Evolutionary conservation across 2,113 vertebrate genomes (phyloP), one percentile per base, ranked within the genome.

Genomic region (Gallinago jamesoni): DNA sequence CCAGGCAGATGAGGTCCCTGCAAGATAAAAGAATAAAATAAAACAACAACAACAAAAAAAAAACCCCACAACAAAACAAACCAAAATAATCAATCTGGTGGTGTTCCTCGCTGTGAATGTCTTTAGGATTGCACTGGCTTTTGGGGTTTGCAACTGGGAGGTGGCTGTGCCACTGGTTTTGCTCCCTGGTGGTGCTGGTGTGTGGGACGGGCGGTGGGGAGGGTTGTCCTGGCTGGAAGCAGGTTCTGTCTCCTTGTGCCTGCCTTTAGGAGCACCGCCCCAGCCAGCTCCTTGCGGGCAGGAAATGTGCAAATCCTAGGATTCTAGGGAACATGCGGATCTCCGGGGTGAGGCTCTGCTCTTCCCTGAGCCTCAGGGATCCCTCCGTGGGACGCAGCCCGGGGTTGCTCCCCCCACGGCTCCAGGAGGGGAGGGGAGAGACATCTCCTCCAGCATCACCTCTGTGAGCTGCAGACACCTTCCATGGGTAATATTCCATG

Each of bases 351-450:
- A 66, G 66, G 55, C 14, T 52, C 10, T 12, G 50, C 1, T 19
- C 43, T 17, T 2, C 57, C 57, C 30, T 0, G 7, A 31, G 39
- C 55, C 19, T 27, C 47, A 11, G 50, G 48, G 52, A 15, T 13
- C 3, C 35, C 4, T 4, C 12, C 2, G 47, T 1, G 56, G 48
- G 68, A 8, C 1, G 6, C 1, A 0, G 18, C 1, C 27, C 18
- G 3, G 79, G 30, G 20, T 8, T 9, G 18, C 4, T 56, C 31
- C 56, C 69, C 68, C 0, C 0, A 5, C 6, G 1, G 6, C 1
- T 11, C 7, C 47, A 3, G 83, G 39, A 59, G 21, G 37, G 48
- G 33, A n/a, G 70, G 35, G 68, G 24, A 30, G 4, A 30, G 27
- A 17, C 45, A 39, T 39, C 39, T 39, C 39, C 39, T 39, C 31